Evolutionary conservation across 2,113 vertebrate genomes (phyloP).

Genomic region (Gyps fulvus): DNA sequence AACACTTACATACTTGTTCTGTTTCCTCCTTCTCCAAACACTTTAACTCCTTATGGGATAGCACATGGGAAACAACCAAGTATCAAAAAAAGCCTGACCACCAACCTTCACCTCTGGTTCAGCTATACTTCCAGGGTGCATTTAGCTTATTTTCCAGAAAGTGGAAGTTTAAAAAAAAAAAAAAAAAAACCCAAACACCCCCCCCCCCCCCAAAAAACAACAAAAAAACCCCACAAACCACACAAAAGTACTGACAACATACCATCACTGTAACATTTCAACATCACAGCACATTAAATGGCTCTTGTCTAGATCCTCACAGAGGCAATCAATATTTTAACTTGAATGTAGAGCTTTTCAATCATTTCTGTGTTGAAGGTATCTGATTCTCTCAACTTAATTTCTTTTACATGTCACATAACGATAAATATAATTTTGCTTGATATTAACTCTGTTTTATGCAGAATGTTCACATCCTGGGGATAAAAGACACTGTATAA

Average conservation of each 20-base stretch:
- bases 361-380: neutral
- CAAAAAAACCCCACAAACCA: neutral
- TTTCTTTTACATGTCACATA: neutral
- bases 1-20: slow-evolving; percentile 65
- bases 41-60: slow-evolving; percentile 47
- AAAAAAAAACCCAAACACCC: no score
- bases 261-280: neutral
- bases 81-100: neutral
- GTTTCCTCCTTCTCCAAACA: slow-evolving; percentile 24
- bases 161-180: neutral
- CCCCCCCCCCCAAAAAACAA: no score
- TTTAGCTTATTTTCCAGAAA: neutral
- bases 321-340: neutral
- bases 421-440: neutral
- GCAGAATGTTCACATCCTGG: neutral
- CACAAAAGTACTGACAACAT: neutral
- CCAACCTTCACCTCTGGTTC: neutral
- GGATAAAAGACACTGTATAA: neutral
- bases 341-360: neutral
- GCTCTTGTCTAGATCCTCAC: neutral
- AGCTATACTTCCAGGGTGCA: neutral
- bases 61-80: neutral
- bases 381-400: neutral
- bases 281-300: neutral
- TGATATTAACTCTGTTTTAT: neutral